These are phyloP conservation scores for Brachymystax lenok DNA, from an alignment of 2,797 vertebrate species.

Conservation along the genomic window DNA sequence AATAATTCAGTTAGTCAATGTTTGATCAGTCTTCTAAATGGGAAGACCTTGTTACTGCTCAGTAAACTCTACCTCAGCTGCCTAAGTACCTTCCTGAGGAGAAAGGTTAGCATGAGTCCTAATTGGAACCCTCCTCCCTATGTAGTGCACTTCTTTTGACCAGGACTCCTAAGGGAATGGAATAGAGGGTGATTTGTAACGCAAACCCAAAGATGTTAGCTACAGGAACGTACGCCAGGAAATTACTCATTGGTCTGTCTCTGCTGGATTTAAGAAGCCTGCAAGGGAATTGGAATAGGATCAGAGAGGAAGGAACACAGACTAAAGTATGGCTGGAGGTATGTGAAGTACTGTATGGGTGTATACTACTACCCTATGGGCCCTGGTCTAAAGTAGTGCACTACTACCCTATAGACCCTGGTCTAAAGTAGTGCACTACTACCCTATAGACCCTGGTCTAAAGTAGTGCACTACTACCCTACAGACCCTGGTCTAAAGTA, in stretches of 20 bases:
- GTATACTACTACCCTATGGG: not conserved
- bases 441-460: too few relatives aligned
- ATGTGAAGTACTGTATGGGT: constrained; percentile 24
- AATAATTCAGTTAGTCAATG: not conserved
- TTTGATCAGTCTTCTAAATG: constrained; percentile 9
- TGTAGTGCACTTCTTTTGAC: not conserved
- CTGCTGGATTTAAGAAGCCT: constrained; percentile 45
- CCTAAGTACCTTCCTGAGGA: constrained; percentile 11
- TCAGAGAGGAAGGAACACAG: constrained; percentile 24
- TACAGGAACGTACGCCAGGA: constrained; percentile 15
- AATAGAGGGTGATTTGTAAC: not conserved
- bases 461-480: too few relatives aligned
- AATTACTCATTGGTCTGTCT: constrained; percentile 31
- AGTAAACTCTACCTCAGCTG: constrained; percentile 15
- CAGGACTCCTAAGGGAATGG: not conserved
- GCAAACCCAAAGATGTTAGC: not conserved
- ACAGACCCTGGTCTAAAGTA: too few relatives aligned
- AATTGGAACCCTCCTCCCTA: not conserved
- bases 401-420: not conserved
- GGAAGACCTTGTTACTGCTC: constrained; percentile 14
- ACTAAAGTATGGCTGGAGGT: constrained; percentile 33
- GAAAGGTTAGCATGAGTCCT: not conserved
- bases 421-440: too few relatives aligned
- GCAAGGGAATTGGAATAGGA: constrained; percentile 42
- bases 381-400: not conserved